These are phyloP conservation scores for Reinhardtius hippoglossoides DNA, from an alignment of 2,113 vertebrate genomes.

Conservation along the genomic window DNA sequence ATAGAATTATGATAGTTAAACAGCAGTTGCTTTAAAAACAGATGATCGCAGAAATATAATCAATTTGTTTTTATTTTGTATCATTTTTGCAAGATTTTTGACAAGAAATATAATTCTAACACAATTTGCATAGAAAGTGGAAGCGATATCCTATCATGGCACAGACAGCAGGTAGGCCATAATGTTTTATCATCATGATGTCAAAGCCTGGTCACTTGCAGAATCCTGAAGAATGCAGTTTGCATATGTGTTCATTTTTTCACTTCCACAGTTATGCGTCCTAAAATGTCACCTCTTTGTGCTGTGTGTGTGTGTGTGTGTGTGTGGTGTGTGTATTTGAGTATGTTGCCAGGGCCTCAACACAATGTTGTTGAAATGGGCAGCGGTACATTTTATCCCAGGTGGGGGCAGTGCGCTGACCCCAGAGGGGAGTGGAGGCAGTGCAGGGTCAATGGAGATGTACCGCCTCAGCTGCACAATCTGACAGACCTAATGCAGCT, in stretches of 20 bases:
- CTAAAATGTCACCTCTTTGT: neutral
- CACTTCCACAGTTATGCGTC: neutral
- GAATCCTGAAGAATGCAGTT: too few species aligned
- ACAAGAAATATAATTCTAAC: too few species aligned
- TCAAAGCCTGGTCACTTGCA: too few species aligned
- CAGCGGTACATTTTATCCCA: constrained; percentile 51
- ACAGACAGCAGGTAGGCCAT: neutral
- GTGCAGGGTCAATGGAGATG: constrained; percentile 71
- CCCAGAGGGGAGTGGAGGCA: constrained; percentile 50
- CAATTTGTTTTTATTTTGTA: too few species aligned
- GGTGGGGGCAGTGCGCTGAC: constrained; percentile 49
- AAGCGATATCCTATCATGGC: neutral
- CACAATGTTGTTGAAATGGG: constrained; percentile 20
- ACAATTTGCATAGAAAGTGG: neutral
- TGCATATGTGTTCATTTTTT: neutral
- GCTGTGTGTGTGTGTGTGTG: neutral
- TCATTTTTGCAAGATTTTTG: too few species aligned
- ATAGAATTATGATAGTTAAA: too few species aligned
- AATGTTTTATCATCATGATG: too few species aligned
- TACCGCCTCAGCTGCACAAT: constrained; percentile 62
- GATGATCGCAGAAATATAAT: too few species aligned
- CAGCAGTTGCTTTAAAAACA: too few species aligned
- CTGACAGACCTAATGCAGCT: constrained; percentile 74
- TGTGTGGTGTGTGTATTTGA: neutral
- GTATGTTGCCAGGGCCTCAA: constrained; percentile 5